A percentile compares a stretch with the other conserved stretches of the same genome.
These are phyloP conservation scores for Catostomus latipinnis DNA, from an alignment of 2,797 vertebrate genomes.

Conservation along the genomic window DNA sequence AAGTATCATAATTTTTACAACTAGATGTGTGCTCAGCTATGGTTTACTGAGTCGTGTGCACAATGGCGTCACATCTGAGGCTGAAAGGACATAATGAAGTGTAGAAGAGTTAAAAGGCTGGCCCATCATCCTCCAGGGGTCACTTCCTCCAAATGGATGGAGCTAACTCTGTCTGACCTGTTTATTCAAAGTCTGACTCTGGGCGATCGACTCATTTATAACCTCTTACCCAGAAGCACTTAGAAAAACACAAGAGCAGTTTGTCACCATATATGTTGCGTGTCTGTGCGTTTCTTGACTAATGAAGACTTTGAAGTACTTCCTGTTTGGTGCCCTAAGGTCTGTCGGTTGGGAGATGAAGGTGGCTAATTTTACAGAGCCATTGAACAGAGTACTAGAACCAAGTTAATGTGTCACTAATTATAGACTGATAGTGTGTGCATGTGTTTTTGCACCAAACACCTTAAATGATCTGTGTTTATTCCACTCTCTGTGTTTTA, in stretches of 20 bases:
- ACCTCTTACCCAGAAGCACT: conserved; percentile 12
- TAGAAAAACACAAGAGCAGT: conserved; percentile 29
- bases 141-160: conserved; percentile 62
- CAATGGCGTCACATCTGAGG: not conserved
- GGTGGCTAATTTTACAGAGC: conserved; percentile 73
- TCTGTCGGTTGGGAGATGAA: conserved; percentile 57
- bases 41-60: not conserved
- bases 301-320: conserved; percentile 77
- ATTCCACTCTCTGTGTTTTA: too few relatives aligned
- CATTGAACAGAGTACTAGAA: not conserved
- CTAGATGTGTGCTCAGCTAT: not conserved
- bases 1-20: too few relatives aligned
- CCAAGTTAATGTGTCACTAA: not conserved
- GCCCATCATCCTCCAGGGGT: conserved; percentile 43
- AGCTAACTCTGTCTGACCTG: conserved; percentile 67
- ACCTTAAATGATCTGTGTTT: too few relatives aligned
- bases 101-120: conserved; percentile 16
- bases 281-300: conserved; percentile 44
- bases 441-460: too few relatives aligned
- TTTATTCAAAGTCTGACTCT: conserved; percentile 65
- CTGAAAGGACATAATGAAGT: conserved; percentile 33
- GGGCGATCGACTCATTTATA: conserved; percentile 1
- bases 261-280: conserved; percentile 17
- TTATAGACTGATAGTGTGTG: not conserved
- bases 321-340: conserved; percentile 66